Percentiles rank a stretch among this genome's conserved stretches.
Evolutionary conservation across 2,113 vertebrate genomes (phyloP).

Genomic region (Piprites chloris): DNA sequence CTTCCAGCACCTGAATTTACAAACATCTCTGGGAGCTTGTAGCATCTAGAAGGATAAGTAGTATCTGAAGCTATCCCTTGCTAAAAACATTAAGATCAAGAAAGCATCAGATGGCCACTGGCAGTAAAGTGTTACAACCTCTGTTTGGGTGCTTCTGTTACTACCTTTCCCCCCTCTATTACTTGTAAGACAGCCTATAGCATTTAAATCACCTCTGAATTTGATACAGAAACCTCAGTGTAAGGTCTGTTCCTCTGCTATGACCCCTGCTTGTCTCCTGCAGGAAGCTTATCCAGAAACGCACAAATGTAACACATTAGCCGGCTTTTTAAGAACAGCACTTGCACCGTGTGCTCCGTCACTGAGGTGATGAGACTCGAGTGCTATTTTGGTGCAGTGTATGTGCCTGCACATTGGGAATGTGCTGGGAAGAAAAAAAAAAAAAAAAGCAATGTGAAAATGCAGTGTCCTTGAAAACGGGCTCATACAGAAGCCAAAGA

Average conservation of each 20-base stretch:
- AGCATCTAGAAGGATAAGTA: not conserved
- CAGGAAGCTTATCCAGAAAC: not conserved
- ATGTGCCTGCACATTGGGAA: not conserved
- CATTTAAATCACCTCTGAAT: not conserved
- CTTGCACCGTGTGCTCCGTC: not conserved
- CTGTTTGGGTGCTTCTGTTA: not conserved
- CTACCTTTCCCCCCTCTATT: not conserved
- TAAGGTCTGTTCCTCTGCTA: not conserved
- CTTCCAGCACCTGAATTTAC: not conserved
- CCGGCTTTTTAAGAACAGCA: not conserved
- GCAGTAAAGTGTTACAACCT: not conserved
- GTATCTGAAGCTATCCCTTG: not conserved
- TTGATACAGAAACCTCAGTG: not conserved
- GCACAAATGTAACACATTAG: not conserved
- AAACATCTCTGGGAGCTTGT: not conserved
- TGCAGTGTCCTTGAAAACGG: slow-evolving; percentile 7
- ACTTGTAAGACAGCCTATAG: not conserved
- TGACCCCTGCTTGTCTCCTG: not conserved
- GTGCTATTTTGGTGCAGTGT: slow-evolving; percentile 3
- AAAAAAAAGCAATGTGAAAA: slow-evolving; percentile 5
- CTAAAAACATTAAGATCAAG: not conserved
- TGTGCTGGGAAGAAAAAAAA: not conserved
- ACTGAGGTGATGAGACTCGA: not conserved
- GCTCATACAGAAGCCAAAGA: slow-evolving; percentile 5
- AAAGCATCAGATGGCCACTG: not conserved